These are phyloP conservation scores for Plestiodon gilberti DNA, from an alignment of 2,113 vertebrate species.

Conservation along the genomic window DNA sequence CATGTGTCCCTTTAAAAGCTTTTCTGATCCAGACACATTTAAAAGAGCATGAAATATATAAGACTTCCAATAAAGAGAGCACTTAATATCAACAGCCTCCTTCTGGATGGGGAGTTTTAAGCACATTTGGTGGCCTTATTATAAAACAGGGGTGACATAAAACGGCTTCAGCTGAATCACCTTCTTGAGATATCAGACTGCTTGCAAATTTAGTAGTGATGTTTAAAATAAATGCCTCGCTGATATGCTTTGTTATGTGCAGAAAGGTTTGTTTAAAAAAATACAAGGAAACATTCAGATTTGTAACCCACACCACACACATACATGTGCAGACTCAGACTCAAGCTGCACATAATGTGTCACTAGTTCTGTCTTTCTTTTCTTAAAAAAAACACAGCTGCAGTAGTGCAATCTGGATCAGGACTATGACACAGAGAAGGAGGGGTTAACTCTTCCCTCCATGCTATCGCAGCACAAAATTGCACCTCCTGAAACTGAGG, in stretches of 20 bases:
- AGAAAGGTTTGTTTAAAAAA: not conserved
- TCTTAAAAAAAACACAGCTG: too few relatives aligned
- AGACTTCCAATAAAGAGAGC: not conserved
- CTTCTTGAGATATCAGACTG: conserved; percentile 11
- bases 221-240: not conserved
- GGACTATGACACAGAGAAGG: too few relatives aligned
- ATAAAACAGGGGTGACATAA: not conserved
- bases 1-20: conserved; percentile 32
- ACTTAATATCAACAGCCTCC: conserved; percentile 20
- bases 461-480: too few relatives aligned
- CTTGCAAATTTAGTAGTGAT: conserved; percentile 41
- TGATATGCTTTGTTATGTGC: not conserved
- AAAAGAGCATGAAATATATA: conserved; percentile 16
- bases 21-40: not conserved
- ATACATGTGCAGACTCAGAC: too few relatives aligned
- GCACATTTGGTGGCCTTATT: not conserved
- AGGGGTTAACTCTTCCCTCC: too few relatives aligned
- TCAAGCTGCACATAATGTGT: too few relatives aligned
- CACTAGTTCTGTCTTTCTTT: too few relatives aligned
- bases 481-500: too few relatives aligned
- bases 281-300: too few relatives aligned
- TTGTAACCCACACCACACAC: too few relatives aligned
- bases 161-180: not conserved
- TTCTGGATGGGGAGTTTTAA: not conserved
- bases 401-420: too few relatives aligned